A percentile compares a stretch with the other conserved stretches of the same genome.
phyloP scores from a whole-genome alignment of 2,113 vertebrate species.

The Myiopsitta monachus region DNA sequence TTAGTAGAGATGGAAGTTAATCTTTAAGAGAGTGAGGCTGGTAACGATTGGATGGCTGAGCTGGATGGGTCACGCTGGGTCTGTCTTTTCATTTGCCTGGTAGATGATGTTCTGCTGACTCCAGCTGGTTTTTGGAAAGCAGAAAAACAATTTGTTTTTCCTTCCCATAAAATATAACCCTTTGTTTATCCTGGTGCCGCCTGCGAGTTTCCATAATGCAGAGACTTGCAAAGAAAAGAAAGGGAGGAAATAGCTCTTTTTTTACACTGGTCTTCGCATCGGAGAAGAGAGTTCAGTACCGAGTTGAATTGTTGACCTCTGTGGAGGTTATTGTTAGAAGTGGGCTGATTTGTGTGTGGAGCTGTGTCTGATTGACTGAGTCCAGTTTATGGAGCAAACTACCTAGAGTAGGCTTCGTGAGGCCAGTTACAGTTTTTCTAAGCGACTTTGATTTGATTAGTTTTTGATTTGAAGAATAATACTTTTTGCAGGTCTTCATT shows the following conservation, averaged over 20 bases:
- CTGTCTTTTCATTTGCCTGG: slow-evolving; percentile 36
- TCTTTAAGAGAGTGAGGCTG: slow-evolving; percentile 76
- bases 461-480: neutral
- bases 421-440: neutral
- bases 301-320: slow-evolving; percentile 26
- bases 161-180: slow-evolving; percentile 59
- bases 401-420: neutral
- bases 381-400: neutral
- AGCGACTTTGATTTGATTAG: neutral
- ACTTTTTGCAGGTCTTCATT: neutral
- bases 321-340: slow-evolving; percentile 23
- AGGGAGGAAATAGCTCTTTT: slow-evolving; percentile 48
- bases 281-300: neutral
- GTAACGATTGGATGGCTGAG: slow-evolving; percentile 71
- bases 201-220: slow-evolving; percentile 42
- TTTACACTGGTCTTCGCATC: neutral
- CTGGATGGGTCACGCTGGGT: slow-evolving; percentile 62
- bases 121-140: slow-evolving; percentile 60
- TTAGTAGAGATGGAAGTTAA: slow-evolving; percentile 77
- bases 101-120: slow-evolving; percentile 72
- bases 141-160: slow-evolving; percentile 67
- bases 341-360: neutral
- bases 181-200: slow-evolving; percentile 69
- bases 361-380: neutral
- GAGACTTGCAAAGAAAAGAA: slow-evolving; percentile 50